Evolutionary conservation across 2,888 invertebrate genomes (phyloP).

Genomic region (Druceiella hillmani): DNA sequence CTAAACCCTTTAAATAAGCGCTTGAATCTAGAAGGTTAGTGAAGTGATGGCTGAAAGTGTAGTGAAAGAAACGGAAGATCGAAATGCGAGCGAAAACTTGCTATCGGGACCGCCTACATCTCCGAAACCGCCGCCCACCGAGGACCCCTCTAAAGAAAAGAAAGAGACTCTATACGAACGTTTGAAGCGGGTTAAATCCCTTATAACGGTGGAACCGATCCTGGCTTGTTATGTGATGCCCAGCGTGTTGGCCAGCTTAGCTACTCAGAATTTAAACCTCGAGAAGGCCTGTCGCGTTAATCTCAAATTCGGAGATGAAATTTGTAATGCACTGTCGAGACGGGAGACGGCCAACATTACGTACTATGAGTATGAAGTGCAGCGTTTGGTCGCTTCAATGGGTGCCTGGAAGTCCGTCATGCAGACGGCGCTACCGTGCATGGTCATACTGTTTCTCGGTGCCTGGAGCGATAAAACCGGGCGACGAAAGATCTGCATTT

Average conservation of each 20-base stretch:
- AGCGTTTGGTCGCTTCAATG: conserved; percentile 68
- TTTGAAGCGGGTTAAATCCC: conserved; percentile 37
- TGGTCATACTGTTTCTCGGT: conserved; percentile 77
- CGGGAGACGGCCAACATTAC: conserved; percentile 60
- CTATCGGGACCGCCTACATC: too few species aligned
- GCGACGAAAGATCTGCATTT: conserved; percentile 70
- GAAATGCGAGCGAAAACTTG: too few species aligned
- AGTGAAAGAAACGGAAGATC: too few species aligned
- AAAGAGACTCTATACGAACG: conserved; percentile 33
- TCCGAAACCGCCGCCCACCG: too few species aligned
- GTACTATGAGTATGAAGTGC: conserved; percentile 56
- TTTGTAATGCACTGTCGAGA: conserved; percentile 69
- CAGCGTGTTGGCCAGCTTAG: conserved; percentile 62
- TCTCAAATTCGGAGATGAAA: conserved; percentile 59
- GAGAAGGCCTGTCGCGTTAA: conserved; percentile 85
- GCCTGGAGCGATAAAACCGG: conserved; percentile 72
- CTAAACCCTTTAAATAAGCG: too few species aligned
- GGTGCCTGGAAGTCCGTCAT: conserved; percentile 81
- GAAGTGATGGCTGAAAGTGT: too few species aligned
- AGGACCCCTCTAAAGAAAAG: too few species aligned
- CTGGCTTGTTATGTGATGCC: conserved; percentile 64
- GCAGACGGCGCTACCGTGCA: conserved; percentile 74
- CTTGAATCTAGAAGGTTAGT: too few species aligned
- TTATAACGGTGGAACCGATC: conserved; percentile 70
- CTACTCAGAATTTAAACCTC: conserved; percentile 75